Conservation (phyloP, 2,113 vertebrate genomes). For the Ardeotis arabs region DNA sequence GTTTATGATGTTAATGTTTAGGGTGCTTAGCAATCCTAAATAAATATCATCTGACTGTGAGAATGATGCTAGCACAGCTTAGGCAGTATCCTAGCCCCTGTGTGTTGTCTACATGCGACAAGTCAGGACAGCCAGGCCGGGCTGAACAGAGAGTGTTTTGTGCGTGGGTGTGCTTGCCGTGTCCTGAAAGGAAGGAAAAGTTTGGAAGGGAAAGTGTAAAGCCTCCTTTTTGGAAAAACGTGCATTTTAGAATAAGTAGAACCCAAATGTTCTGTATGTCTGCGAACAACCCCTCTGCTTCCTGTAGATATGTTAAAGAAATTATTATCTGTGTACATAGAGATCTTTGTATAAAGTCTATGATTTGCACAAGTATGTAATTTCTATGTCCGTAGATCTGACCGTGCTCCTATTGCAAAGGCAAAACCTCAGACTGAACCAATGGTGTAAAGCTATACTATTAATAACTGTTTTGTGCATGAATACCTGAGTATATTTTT, state of each 20-base stretch:
- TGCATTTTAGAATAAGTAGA: background rate
- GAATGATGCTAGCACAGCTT: background rate
- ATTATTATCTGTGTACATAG: background rate
- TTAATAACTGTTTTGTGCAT: background rate
- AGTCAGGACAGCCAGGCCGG: background rate
- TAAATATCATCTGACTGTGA: background rate
- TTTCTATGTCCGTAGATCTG: background rate
- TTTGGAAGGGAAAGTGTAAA: background rate
- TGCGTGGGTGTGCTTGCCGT: rapidly evolving
- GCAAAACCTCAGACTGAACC: background rate
- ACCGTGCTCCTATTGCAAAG: background rate
- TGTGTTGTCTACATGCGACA: rapidly evolving
- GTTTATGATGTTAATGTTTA: background rate
- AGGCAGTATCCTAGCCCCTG: background rate
- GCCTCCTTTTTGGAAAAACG: background rate
- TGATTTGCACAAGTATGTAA: background rate
- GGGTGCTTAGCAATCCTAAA: background rate
- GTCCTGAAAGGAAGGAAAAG: background rate
- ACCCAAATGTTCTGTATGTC: background rate
- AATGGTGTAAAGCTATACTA: background rate
- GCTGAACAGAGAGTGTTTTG: background rate
- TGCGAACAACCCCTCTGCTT: background rate
- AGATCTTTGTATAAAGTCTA: background rate
- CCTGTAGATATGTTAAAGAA: background rate
- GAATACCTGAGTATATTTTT: background rate